Percentiles rank a stretch among this genome's conserved stretches.
These are phyloP conservation scores for Lepidocolaptes lacrymiger DNA, from an alignment of 2,797 vertebrate genomes.

Conservation along the genomic window DNA sequence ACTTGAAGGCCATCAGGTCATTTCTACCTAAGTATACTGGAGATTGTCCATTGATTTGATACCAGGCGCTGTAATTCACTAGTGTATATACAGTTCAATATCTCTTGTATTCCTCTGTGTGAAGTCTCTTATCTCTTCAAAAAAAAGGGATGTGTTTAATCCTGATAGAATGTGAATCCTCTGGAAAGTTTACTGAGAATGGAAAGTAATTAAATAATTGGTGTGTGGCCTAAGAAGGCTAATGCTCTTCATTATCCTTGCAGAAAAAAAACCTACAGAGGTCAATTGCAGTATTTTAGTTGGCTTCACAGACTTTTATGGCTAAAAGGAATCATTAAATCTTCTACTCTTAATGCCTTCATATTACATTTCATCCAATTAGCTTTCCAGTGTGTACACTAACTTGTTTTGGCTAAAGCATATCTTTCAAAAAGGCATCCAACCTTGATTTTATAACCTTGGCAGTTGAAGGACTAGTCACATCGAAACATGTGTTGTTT, in stretches of 20 bases:
- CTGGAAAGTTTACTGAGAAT: slow-evolving; percentile 42
- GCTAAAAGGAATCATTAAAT: slow-evolving; percentile 13
- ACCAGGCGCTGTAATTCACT: slow-evolving; percentile 2
- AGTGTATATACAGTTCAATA: slow-evolving; percentile 33
- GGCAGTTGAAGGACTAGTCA: neutral
- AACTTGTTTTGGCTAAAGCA: neutral
- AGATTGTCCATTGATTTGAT: slow-evolving; percentile 12
- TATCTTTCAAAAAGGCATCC: neutral
- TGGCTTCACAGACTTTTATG: slow-evolving; percentile 7
- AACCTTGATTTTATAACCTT: neutral
- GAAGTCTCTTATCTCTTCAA: slow-evolving; percentile 30
- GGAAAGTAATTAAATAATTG: slow-evolving; percentile 61
- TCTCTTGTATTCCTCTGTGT: slow-evolving; percentile 1
- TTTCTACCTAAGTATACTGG: neutral
- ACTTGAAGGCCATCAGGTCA: neutral
- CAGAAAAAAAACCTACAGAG: neutral
- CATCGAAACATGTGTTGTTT: neutral
- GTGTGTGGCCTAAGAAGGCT: slow-evolving; percentile 4
- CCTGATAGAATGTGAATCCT: slow-evolving; percentile 9
- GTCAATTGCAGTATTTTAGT: neutral
- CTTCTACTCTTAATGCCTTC: neutral
- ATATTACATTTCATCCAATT: neutral
- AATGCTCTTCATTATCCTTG: neutral
- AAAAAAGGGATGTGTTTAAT: slow-evolving; percentile 33
- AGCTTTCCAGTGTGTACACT: neutral